Conservation (phyloP, 2,888 invertebrate genomes). For the Stictocephala bisonia region DNA sequence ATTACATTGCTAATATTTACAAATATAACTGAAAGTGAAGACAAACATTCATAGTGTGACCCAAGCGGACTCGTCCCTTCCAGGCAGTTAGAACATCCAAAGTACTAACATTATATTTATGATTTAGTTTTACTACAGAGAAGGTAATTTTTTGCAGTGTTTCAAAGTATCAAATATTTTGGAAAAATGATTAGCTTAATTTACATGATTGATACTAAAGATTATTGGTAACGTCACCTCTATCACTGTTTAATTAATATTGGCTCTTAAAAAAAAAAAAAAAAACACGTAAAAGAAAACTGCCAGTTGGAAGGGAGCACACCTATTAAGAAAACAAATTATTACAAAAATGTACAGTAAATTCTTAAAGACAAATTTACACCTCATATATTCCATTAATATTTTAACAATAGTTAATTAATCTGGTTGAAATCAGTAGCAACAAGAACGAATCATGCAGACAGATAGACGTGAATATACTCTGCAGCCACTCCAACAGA, state of each 20-base stretch:
- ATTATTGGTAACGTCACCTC: background rate
- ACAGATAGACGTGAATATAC: constrained; percentile 35
- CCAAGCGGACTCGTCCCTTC: constrained; percentile 41
- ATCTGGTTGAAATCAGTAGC: constrained; percentile 47
- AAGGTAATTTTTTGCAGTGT: too few relatives aligned
- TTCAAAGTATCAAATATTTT: too few relatives aligned
- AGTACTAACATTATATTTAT: too few relatives aligned
- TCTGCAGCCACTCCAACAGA: background rate
- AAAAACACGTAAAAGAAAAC: background rate
- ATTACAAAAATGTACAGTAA: constrained; percentile 39
- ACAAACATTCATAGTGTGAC: constrained; percentile 46
- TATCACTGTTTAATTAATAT: background rate
- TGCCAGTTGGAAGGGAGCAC: constrained; percentile 37
- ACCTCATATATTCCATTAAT: constrained; percentile 48
- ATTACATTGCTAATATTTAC: constrained; percentile 48
- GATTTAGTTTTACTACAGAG: too few relatives aligned
- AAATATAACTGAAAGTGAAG: constrained; percentile 43
- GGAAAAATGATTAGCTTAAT: too few relatives aligned
- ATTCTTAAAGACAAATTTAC: constrained; percentile 45
- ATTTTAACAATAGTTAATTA: constrained; percentile 48
- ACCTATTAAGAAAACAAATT: constrained; percentile 33
- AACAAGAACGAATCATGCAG: constrained; percentile 43
- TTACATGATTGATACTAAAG: too few relatives aligned
- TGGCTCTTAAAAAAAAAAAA: background rate
- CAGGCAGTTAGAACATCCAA: too few relatives aligned